Base-by-base conservation (phyloP, 2,797 vertebrate species). In the Micrastur ruficollis region DNA sequence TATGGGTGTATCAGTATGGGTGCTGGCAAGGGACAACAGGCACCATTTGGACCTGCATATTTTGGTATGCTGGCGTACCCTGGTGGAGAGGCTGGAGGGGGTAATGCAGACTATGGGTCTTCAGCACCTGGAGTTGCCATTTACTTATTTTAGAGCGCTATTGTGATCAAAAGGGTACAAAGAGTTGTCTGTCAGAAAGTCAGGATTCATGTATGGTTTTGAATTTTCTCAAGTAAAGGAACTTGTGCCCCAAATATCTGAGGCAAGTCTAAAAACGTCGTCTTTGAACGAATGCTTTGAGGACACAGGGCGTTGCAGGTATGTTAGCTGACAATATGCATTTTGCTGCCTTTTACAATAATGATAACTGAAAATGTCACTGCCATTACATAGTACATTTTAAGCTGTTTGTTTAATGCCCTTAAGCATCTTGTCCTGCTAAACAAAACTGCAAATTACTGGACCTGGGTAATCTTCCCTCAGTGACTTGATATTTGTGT, bases 291-390 rank as follows among this genome's bases (percentile, higher is more conserved):
- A 92, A 47, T 27, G 66, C 42, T 97, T 81, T 53, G 75, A 74
- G 96, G 91, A 94, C 66, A 32, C 5, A 78, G 62, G 63, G 49
- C 0, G 1, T 63, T 2, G 34, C 55, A 81, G 88, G 89, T 95
- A 96, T 86, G 94, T 53, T 93, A 75, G 88, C 82, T 95, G 91
- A 95, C 95, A 96, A 94, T 95, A 88, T 61, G 73, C 86, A 90
- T 97, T 97, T 97, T 95, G 73, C 97, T 97, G 92, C 67, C 96
- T 98, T 97, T 98, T 97, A 75, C 88, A 96, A 17, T 98, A 97
- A 98, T 52, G 90, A 86, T 79, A 93, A 61, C 86, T 97, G 97
- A 94, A 98, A 98, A 98, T 98, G 96, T 97, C 97, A 97, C 62
- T 90, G 92, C 88, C 83, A 83, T 98, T 98, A 96, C 61, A n/a